A percentile compares a stretch with the other conserved stretches of the same genome.
Conservation (phyloP, 2,888 invertebrate genomes). For the Zhuqinia jingwanae region DNA sequence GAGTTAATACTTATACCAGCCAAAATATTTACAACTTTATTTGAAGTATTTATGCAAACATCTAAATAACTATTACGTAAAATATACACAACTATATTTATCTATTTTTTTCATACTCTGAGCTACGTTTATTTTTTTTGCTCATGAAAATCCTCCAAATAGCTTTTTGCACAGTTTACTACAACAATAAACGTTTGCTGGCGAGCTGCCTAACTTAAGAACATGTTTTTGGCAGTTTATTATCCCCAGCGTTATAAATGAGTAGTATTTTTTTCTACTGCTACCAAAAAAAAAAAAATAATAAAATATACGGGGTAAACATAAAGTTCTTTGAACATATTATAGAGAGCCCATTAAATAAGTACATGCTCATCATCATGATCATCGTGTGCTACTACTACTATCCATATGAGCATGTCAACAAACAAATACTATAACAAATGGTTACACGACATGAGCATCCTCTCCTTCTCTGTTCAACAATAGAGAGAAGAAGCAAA, state of each 20-base stretch:
- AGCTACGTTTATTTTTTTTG: no score
- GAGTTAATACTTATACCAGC: no score
- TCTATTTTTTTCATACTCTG: no score
- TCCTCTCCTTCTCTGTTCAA: slow-evolving; percentile 14
- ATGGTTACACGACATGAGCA: not conserved
- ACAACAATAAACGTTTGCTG: slow-evolving; percentile 32
- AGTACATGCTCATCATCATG: no score
- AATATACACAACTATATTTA: not conserved
- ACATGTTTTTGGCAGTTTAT: slow-evolving; percentile 66
- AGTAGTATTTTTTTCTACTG: slow-evolving; percentile 42
- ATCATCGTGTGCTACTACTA: no score
- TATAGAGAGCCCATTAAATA: no score
- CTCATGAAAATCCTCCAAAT: not conserved
- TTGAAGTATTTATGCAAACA: slow-evolving; percentile 20
- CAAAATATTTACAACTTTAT: slow-evolving; percentile 17
- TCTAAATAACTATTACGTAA: slow-evolving; percentile 21
- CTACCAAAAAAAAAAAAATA: not conserved
- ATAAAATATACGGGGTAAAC: no score
- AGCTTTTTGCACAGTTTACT: not conserved
- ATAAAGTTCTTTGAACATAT: no score
- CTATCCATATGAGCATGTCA: not conserved
- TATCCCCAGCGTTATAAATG: slow-evolving; percentile 57
- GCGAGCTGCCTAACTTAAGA: slow-evolving; percentile 47
- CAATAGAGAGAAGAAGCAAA: not conserved
- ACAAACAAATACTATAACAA: slow-evolving; percentile 37